Evolutionary conservation across 2,888 invertebrate genomes (phyloP).

Genomic region (Eudasyphora cyanicolor): DNA sequence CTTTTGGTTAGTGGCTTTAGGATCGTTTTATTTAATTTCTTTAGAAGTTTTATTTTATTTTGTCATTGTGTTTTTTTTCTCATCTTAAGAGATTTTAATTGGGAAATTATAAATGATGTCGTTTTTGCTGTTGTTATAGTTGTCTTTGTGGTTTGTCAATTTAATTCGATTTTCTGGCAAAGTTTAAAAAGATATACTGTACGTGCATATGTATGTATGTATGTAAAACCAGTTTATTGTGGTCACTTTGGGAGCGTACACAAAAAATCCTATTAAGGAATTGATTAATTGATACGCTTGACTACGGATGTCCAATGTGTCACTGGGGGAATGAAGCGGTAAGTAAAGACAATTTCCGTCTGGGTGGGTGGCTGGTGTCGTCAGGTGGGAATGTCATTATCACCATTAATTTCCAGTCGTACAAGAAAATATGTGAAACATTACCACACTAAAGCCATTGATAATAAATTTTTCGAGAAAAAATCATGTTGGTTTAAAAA

Average conservation of each 20-base stretch:
- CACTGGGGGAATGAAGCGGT: too few species aligned
- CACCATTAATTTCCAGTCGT: too few species aligned
- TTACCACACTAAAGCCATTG: too few species aligned
- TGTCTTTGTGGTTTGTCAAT: constrained; percentile 16
- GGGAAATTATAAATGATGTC: constrained; percentile 5
- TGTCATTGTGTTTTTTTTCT: constrained; percentile 2
- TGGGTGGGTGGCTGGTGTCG: too few species aligned
- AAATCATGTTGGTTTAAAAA: too few species aligned
- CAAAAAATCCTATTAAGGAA: neutral
- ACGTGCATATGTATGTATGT: too few species aligned
- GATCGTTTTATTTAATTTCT: constrained; percentile 3
- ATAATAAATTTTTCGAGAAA: too few species aligned
- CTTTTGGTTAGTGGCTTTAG: constrained; percentile 1
- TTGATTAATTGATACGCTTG: neutral
- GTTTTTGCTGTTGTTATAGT: neutral
- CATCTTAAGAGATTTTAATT: neutral
- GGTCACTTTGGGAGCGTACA: too few species aligned
- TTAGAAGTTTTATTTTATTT: neutral
- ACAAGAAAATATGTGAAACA: too few species aligned
- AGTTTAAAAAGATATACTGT: neutral
- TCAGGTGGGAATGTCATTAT: too few species aligned
- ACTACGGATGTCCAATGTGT: too few species aligned
- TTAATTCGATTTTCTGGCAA: neutral
- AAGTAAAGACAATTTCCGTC: too few species aligned
- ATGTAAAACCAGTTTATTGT: neutral